Evolutionary conservation across 1,140 invertebrate species (phyloP).

Genomic region (Vanessa atalanta): DNA sequence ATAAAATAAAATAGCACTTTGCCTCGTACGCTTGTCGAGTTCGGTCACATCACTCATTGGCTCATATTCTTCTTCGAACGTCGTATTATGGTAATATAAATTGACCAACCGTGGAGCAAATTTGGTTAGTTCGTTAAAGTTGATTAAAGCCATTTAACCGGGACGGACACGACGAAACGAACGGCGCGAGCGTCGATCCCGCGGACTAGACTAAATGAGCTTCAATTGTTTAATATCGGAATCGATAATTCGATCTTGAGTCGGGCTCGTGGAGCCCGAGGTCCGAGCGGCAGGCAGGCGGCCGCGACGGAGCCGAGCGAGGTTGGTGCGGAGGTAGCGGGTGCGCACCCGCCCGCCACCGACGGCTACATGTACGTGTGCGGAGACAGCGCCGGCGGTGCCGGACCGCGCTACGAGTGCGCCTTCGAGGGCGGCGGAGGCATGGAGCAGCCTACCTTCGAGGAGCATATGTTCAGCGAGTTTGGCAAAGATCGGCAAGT

Average conservation of each 20-base stretch:
- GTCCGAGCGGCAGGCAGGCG: slow-evolving; percentile 51
- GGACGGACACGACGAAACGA: slow-evolving; percentile 72
- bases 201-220: slow-evolving; percentile 72
- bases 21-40: slow-evolving; percentile 33
- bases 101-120: slow-evolving; percentile 81
- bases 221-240: slow-evolving; percentile 80
- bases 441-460: slow-evolving; percentile 88
- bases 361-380: slow-evolving; percentile 76
- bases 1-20: slow-evolving; percentile 59
- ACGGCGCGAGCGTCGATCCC: slow-evolving; percentile 76
- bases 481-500: slow-evolving; percentile 84
- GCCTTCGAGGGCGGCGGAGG: slow-evolving; percentile 56
- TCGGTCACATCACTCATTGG: slow-evolving; percentile 66
- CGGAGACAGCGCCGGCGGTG: slow-evolving; percentile 54
- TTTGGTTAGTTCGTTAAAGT: slow-evolving; percentile 82
- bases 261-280: slow-evolving; percentile 48
- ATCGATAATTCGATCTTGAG: slow-evolving; percentile 66
- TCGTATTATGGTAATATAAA: slow-evolving; percentile 81
- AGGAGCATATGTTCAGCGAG: slow-evolving; percentile 88
- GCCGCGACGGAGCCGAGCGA: slow-evolving; percentile 74
- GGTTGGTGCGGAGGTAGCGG: slow-evolving; percentile 72
- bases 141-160: slow-evolving; percentile 82
- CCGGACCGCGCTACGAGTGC: slow-evolving; percentile 66
- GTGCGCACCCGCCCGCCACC: slow-evolving; percentile 69
- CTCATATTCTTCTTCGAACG: slow-evolving; percentile 45